Evolutionary conservation across 2,888 invertebrate species (phyloP), one percentile per base, ranked within the genome.

Genomic region (Platycheirus rosarum): DNA sequence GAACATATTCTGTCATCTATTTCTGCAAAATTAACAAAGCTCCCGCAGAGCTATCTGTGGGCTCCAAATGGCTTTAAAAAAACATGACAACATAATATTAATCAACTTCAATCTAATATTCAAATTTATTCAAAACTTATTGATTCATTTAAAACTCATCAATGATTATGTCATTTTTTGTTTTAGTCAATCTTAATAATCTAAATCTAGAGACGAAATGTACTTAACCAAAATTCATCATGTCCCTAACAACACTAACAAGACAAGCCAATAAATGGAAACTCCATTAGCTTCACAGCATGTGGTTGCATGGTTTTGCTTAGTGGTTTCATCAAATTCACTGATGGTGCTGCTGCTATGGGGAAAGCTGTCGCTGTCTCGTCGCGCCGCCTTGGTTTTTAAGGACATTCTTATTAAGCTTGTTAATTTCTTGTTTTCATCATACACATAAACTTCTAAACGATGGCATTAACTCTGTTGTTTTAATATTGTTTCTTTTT

Each of bases 211-310:
- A n/a, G n/a, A n/a, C n/a, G n/a, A n/a, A n/a, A n/a, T n/a, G n/a
- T n/a, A n/a, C n/a, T n/a, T n/a, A n/a, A n/a, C n/a, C n/a, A n/a
- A n/a, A n/a, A n/a, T n/a, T n/a, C n/a, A n/a, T n/a, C n/a, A n/a
- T n/a, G 20, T n/a, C 18, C 63, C 20, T 18, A 51, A 8, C 53
- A 44, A 49, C 37, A 51, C 55, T 73, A 76, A 77, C 68, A 77
- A 73, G 63, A 62, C 46, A 49, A 18, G 44, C 68, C 62, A 77
- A 77, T 73, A 77, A 77, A 82, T 73, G 35, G 44, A 85, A 85
- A 82, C 84, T 87, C 88, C 88, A 88, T 88, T 88, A 88, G 87
- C 85, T 78, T 82, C 88, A 76, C 88, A 88, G 88, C 87, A 85
- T 87, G 88, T 87, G 85, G 86, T 87, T 85, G 84, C 53, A 71